A percentile compares a stretch with the other conserved stretches of the same genome.
Conservation (phyloP, 2,113 vertebrate species). For the Cyanoderma ruficeps region DNA sequence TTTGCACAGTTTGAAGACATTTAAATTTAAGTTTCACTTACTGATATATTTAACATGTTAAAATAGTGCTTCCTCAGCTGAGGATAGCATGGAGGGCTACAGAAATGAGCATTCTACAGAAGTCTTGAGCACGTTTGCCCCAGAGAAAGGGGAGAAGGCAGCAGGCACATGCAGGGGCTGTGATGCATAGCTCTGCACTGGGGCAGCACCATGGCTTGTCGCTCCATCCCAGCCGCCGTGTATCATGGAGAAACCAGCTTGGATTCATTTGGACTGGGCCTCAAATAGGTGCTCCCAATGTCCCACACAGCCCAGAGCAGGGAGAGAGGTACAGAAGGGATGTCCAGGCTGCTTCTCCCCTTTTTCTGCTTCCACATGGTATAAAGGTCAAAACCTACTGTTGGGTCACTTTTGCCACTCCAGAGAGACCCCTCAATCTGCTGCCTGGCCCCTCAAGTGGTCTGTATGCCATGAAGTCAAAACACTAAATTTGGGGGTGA, state of each 20-base stretch:
- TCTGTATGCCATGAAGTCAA: not conserved
- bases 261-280: not conserved
- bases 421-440: not conserved
- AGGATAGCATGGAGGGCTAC: not conserved
- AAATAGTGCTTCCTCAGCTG: not conserved
- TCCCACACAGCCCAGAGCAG: fast-evolving
- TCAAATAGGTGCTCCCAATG: fast-evolving
- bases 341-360: not conserved
- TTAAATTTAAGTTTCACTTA: not conserved
- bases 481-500: fast-evolving
- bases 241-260: not conserved
- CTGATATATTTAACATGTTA: not conserved
- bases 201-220: not conserved
- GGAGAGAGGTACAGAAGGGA: not conserved
- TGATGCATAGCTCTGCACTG: not conserved
- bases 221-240: not conserved
- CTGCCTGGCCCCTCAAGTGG: not conserved
- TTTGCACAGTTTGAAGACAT: not conserved
- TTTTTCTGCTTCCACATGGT: not conserved
- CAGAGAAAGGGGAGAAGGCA: not conserved
- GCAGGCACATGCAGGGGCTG: not conserved
- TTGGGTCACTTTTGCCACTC: not conserved
- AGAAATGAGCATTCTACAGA: not conserved
- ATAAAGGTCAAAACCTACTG: not conserved
- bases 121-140: not conserved